Evolutionary conservation across 53 echinoderm and acorn worm genomes (phyloP), one percentile per base, ranked within the genome.

Genomic region (Mesocentrotus franciscanus): DNA sequence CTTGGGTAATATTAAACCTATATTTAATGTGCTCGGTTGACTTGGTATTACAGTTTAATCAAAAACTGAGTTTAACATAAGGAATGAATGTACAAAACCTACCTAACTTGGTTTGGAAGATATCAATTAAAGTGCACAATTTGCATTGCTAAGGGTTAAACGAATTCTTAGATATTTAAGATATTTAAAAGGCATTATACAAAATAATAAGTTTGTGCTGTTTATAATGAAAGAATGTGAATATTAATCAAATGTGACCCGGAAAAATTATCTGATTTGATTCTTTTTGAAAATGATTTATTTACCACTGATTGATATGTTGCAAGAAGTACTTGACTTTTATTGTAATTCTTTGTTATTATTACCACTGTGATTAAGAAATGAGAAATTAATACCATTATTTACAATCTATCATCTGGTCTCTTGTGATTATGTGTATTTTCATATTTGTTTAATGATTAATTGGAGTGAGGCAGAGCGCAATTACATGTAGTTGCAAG

Each of bases 251-350:
- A 57, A 87, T 87, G n/a, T 58, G 57, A 87, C 87, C 87, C 58
- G 29, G 39, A 58, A 81, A 87, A 87, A 57, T 2, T 87, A 87
- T 58, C 56, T 87, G 4, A 87, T 87, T 87, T 87, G 29, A 87
- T 87, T 87, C 87, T 87, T 57, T 87, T 87, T 58, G 26, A 87
- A 74, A 27, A 92, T 56, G 70, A 92, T 92, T 72, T 92, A 76
- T 92, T 92, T 92, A 92, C 57, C 75, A 92, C 75, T 92, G 75
- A 93, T 75, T 93, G 56, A 78, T 93, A 93, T 93, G 93, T 93
- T 93, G 93, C 61, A 93, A 93, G 93, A 93, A 93, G 93, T 93
- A 93, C 93, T 93, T 93, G 78, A 93, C 93, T 79, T 61, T 92
- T 92, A 92, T 92, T 92, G 68, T 92, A 56, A 92, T 91, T 91